These are phyloP conservation scores for Heterotis niloticus DNA, from an alignment of 2,113 vertebrate genomes.

Conservation along the genomic window DNA sequence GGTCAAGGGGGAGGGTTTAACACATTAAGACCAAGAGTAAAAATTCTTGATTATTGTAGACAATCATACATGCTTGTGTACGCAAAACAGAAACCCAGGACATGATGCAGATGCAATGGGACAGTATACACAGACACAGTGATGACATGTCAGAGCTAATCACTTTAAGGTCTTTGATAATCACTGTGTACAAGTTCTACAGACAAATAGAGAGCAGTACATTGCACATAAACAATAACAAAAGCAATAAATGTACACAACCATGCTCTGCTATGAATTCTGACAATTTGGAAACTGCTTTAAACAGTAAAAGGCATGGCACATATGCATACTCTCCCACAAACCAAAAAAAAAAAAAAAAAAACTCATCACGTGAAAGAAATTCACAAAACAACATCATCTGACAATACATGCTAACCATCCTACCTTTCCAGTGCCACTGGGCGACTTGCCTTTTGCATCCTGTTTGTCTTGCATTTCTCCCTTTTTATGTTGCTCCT, in stretches of 20 bases:
- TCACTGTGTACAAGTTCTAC: conserved; percentile 33
- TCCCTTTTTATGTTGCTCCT: conserved; percentile 39
- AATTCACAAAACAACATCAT: not conserved
- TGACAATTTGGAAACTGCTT: not conserved
- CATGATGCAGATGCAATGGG: conserved; percentile 10
- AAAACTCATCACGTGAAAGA: not conserved
- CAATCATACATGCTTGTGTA: conserved; percentile 11
- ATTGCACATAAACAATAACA: not conserved
- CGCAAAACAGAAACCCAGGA: conserved; percentile 23
- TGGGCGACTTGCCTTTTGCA: conserved; percentile 40
- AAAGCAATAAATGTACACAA: not conserved
- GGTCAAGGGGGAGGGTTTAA: not conserved
- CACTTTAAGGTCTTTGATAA: conserved; percentile 22
- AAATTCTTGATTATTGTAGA: not conserved
- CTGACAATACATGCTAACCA: not conserved
- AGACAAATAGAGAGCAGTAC: not conserved
- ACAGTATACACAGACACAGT: conserved; percentile 8
- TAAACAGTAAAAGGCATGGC: not conserved
- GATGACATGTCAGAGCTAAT: conserved; percentile 27
- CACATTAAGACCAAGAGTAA: not conserved
- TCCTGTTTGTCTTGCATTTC: conserved; percentile 60
- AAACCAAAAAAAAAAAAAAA: too few relatives aligned
- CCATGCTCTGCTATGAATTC: not conserved
- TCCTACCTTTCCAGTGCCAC: conserved; percentile 56
- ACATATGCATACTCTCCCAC: too few relatives aligned